Evolutionary conservation across 2,888 invertebrate species (phyloP).

Genomic region (Amphipyra tragopoginis): DNA sequence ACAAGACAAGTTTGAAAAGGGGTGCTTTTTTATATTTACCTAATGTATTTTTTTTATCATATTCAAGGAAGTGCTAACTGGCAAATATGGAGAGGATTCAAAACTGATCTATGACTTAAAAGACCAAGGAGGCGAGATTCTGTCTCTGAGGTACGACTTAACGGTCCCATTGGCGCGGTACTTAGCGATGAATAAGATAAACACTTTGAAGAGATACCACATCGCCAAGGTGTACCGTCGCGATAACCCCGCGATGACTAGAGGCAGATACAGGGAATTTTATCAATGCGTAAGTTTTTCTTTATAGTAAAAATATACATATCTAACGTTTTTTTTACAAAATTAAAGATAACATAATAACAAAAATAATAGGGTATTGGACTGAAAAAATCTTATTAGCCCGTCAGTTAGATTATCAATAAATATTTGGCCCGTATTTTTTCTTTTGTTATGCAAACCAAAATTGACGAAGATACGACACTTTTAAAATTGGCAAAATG

Average conservation of each 20-base stretch:
- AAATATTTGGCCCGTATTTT: no score
- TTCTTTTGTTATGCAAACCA: no score
- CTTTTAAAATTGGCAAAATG: no score
- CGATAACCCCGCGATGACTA: constrained; percentile 99
- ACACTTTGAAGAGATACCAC: constrained; percentile 98
- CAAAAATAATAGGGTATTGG: no score
- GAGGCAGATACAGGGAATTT: constrained; percentile 99
- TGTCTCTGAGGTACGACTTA: constrained; percentile 98
- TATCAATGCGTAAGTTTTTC: constrained; percentile 97
- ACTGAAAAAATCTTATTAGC: no score
- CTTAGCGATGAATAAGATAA: constrained; percentile 99
- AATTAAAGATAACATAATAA: neutral
- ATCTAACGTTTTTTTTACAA: constrained; percentile 1
- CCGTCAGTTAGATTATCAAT: no score
- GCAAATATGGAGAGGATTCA: constrained; percentile 99
- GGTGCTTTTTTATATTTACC: constrained; percentile 9
- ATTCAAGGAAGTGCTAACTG: constrained; percentile 97
- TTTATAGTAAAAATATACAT: neutral
- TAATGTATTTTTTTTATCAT: constrained; percentile 11
- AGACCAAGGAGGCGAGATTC: constrained; percentile 99
- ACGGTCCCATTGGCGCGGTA: constrained; percentile 99
- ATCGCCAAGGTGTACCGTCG: constrained; percentile 99
- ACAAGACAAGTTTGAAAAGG: no score
- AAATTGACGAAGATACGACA: no score
- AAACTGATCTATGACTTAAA: constrained; percentile 99